These are phyloP conservation scores for Odontocerum albicorne DNA, from an alignment of 2,888 invertebrate species.

Conservation along the genomic window DNA sequence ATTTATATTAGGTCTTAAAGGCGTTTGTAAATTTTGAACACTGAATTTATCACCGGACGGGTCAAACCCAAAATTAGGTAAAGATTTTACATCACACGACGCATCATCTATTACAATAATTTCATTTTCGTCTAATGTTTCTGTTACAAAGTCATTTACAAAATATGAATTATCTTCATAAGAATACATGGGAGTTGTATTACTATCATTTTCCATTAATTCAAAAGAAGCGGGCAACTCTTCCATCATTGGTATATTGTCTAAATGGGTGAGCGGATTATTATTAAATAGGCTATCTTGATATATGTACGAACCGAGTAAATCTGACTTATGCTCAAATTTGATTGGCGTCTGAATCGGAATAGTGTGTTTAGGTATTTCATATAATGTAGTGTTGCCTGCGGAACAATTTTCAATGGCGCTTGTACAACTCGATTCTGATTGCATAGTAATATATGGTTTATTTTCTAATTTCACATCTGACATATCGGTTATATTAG, in stretches of 20 bases:
- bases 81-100: conserved; percentile 27
- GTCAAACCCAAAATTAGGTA: conserved; percentile 10
- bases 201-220: conserved; percentile 7
- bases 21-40: not conserved
- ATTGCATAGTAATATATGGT: conserved; percentile 18
- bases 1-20: not conserved
- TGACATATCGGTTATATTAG: conserved; percentile 12
- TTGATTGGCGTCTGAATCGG: conserved; percentile 26
- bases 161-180: conserved; percentile 18
- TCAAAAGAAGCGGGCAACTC: conserved; percentile 27
- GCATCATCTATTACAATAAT: conserved; percentile 28
- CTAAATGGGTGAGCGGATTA: not conserved
- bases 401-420: conserved; percentile 16
- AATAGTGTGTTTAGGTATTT: conserved; percentile 22
- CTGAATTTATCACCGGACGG: conserved; percentile 2
- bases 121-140: conserved; percentile 22
- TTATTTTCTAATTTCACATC: conserved; percentile 30
- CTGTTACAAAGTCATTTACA: conserved; percentile 10
- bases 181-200: not conserved
- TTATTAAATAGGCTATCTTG: conserved; percentile 16
- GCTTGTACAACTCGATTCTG: conserved; percentile 15
- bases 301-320: conserved; percentile 8
- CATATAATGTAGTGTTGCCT: conserved; percentile 12
- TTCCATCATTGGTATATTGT: conserved; percentile 25
- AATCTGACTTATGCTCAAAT: conserved; percentile 27